Evolutionary conservation across 1,140 invertebrate species (phyloP).

Genomic region (Holcopasites calliopsidis): DNA sequence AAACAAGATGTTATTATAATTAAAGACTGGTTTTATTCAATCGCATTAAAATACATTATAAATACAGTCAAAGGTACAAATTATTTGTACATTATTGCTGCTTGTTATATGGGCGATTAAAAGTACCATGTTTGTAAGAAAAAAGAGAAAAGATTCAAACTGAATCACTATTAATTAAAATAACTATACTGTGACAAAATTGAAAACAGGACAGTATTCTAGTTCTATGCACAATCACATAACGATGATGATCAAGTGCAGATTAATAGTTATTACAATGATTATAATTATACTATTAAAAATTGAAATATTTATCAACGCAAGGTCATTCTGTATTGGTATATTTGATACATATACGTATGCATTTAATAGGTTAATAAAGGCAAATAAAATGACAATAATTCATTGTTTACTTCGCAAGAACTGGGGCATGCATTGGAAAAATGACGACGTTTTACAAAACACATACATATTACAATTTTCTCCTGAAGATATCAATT

Average conservation of each 20-base stretch:
- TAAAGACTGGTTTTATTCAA: conserved; percentile 37
- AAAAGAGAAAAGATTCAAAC: background rate
- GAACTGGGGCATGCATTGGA: conserved; percentile 19
- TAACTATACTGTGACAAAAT: background rate
- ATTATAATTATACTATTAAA: background rate
- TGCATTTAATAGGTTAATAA: conserved; percentile 18
- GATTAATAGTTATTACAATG: conserved; percentile 1
- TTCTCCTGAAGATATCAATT: background rate
- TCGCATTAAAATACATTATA: conserved; percentile 14
- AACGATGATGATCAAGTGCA: conserved; percentile 1
- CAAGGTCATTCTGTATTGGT: background rate
- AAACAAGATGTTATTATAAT: conserved; percentile 13
- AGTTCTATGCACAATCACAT: background rate
- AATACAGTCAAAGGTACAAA: conserved; percentile 10
- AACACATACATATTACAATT: conserved; percentile 14
- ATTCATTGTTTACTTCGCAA: conserved; percentile 3
- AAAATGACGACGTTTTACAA: background rate
- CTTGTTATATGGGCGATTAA: background rate
- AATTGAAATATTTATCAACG: background rate
- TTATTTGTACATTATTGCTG: background rate
- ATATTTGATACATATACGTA: background rate
- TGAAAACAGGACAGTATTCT: background rate
- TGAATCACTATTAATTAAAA: background rate
- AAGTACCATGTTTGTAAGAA: background rate
- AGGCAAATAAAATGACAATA: conserved; percentile 10